Percentiles rank a stretch among this genome's conserved stretches.
phyloP scores from a whole-genome alignment of 2,113 vertebrate genomes.

The Lophochroa leadbeateri region DNA sequence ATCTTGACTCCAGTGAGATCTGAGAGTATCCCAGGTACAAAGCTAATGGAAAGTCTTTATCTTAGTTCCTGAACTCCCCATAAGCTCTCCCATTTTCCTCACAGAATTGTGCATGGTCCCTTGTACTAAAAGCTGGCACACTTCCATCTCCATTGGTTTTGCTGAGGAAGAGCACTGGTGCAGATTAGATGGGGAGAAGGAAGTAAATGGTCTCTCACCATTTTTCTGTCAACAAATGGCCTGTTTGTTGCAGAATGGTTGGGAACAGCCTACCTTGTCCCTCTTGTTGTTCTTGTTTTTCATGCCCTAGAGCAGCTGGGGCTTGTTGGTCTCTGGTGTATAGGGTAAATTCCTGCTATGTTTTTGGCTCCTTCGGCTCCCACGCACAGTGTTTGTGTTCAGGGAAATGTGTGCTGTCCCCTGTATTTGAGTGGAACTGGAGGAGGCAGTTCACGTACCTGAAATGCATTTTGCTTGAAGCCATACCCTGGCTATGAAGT shows the following conservation, averaged over 20 bases:
- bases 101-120: not conserved
- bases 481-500: constrained; percentile 27
- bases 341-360: not conserved
- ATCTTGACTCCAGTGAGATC: not conserved
- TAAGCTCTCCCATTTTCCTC: constrained; percentile 30
- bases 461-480: not conserved
- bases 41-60: constrained; percentile 55
- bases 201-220: not conserved
- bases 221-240: not conserved
- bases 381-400: not conserved
- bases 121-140: constrained; percentile 18
- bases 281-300: not conserved
- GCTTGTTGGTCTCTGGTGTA: not conserved
- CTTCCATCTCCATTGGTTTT: constrained; percentile 25
- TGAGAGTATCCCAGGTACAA: not conserved
- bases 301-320: constrained; percentile 1
- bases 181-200: not conserved
- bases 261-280: constrained; percentile 40
- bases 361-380: not conserved
- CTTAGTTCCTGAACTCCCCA: constrained; percentile 54
- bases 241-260: not conserved
- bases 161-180: not conserved
- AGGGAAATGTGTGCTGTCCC: not conserved
- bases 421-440: not conserved
- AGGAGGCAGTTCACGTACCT: not conserved